phyloP scores from a whole-genome alignment of 2,888 invertebrate genomes.

The Lomographa bimaculata region DNA sequence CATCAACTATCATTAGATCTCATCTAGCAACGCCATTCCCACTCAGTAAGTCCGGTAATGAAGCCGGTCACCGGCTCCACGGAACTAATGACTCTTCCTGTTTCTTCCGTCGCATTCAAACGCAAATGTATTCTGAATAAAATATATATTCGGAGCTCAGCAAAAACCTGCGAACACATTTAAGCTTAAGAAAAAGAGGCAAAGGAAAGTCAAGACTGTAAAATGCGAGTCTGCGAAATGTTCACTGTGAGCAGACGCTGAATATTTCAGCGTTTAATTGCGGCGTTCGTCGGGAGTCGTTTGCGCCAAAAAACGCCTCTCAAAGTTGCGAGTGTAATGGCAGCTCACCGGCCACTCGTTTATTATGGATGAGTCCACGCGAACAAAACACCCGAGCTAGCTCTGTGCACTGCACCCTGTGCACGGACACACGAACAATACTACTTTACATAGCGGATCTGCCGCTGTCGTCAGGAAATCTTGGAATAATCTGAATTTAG shows the following conservation, averaged over 20 bases:
- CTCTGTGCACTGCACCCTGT: too few species aligned
- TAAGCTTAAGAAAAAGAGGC: constrained; percentile 25
- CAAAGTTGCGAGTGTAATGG: constrained; percentile 22
- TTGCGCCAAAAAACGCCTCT: constrained; percentile 30
- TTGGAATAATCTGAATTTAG: too few species aligned
- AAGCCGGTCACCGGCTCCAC: neutral
- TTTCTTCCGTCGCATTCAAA: neutral
- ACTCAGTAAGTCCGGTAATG: too few species aligned
- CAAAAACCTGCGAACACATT: constrained; percentile 19
- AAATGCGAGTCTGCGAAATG: constrained; percentile 22
- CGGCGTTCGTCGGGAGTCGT: constrained; percentile 35
- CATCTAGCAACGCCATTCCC: too few species aligned
- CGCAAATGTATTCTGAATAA: constrained; percentile 13
- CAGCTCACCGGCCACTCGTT: constrained; percentile 52
- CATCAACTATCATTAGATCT: too few species aligned
- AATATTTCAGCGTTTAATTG: constrained; percentile 67
- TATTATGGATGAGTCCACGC: constrained; percentile 55
- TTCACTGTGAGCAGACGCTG: constrained; percentile 37
- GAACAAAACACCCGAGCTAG: constrained; percentile 45
- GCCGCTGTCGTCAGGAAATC: too few species aligned
- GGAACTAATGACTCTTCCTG: neutral
- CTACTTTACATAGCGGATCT: too few species aligned
- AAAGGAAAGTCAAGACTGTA: constrained; percentile 29
- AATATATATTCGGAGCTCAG: constrained; percentile 1
- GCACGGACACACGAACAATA: too few species aligned